A percentile compares a stretch with the other conserved stretches of the same genome.
phyloP scores from a whole-genome alignment of 1,140 invertebrate species.

The Drosophila persimilis region DNA sequence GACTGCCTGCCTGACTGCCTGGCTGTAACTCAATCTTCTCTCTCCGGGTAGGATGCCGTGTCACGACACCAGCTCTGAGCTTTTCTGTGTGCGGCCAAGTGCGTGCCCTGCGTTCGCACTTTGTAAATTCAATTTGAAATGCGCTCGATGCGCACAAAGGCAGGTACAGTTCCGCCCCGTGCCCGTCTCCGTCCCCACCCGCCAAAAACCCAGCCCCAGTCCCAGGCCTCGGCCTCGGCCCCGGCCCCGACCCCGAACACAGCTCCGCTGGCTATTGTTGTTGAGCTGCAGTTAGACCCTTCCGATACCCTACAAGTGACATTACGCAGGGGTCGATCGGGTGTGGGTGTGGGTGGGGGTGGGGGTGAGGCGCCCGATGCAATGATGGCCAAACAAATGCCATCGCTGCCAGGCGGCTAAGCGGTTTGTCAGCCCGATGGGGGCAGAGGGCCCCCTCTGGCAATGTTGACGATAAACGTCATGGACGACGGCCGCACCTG shows the following conservation, averaged over 20 bases:
- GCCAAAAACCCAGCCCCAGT: constrained; percentile 6
- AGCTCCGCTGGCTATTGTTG: constrained; percentile 24
- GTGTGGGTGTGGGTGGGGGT: neutral
- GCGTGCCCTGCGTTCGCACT: constrained; percentile 50
- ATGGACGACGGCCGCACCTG: constrained; percentile 27
- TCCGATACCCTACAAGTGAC: constrained; percentile 67
- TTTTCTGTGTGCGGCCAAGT: constrained; percentile 13
- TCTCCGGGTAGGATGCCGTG: constrained; percentile 10
- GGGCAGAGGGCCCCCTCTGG: constrained; percentile 7
- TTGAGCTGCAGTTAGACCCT: constrained; percentile 26
- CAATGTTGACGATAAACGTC: constrained; percentile 32
- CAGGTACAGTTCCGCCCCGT: constrained; percentile 5
- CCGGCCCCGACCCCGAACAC: neutral
- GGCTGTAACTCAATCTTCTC: constrained; percentile 38
- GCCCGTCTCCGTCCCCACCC: too few species aligned
- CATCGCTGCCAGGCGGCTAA: constrained; percentile 39
- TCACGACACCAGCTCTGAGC: too few species aligned
- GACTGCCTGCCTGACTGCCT: too few species aligned
- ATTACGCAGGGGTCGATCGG: constrained; percentile 10
- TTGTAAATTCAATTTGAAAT: constrained; percentile 74
- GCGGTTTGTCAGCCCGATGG: constrained; percentile 50
- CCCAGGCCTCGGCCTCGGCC: neutral
- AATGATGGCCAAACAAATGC: constrained; percentile 60
- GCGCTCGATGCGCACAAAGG: constrained; percentile 64
- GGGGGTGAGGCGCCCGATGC: constrained; percentile 3